A percentile compares a stretch with the other conserved stretches of the same genome.
Conservation (phyloP, 2,113 vertebrate genomes). For the Eulacestoma nigropectus region DNA sequence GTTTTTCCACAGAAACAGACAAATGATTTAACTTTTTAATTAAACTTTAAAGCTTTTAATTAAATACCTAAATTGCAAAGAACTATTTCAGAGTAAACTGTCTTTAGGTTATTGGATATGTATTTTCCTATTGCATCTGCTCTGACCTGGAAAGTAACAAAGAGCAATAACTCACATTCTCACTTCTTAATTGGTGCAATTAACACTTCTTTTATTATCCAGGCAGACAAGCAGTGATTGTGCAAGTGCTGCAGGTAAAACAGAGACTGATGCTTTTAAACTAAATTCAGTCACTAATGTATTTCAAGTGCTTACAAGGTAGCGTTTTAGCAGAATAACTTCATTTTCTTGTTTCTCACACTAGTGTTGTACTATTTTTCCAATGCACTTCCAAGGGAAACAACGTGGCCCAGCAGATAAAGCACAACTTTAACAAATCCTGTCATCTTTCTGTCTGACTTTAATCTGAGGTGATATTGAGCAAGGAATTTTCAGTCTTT, state of each 20-base stretch:
- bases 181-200: constrained; percentile 61
- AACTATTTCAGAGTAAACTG: constrained; percentile 65
- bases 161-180: constrained; percentile 53
- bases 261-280: not conserved
- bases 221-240: constrained; percentile 18
- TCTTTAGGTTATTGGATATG: constrained; percentile 62
- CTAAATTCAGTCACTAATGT: not conserved
- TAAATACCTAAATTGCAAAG: constrained; percentile 73
- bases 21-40: constrained; percentile 80
- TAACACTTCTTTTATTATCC: constrained; percentile 62
- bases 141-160: constrained; percentile 62
- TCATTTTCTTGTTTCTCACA: not conserved
- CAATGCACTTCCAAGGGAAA: not conserved
- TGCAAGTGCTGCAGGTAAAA: constrained; percentile 51
- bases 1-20: constrained; percentile 53
- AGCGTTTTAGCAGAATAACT: not conserved
- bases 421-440: not conserved
- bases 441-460: not conserved
- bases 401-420: rapidly evolving
- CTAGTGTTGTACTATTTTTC: not conserved
- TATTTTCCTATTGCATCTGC: constrained; percentile 53
- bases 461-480: not conserved
- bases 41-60: constrained; percentile 77
- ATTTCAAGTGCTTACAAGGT: not conserved
- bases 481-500: not conserved